These are phyloP conservation scores for Shargacucullia verbasci DNA, from an alignment of 2,888 invertebrate genomes.

Conservation along the genomic window DNA sequence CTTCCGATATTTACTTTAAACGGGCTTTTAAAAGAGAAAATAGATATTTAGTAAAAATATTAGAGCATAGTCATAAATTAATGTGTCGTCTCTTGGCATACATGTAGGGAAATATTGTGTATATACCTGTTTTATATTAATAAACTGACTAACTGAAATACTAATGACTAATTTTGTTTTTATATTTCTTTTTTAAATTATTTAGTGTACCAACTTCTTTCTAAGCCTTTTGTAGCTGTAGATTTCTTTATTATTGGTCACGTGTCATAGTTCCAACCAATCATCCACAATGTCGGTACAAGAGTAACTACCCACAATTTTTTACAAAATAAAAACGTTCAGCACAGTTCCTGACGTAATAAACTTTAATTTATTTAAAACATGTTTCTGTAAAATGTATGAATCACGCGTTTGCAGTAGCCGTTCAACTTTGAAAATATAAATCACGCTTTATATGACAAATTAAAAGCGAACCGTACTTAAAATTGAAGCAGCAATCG, in stretches of 20 bases:
- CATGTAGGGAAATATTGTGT: too few species aligned
- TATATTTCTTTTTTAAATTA: too few species aligned
- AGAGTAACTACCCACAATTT: background rate
- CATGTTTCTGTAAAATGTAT: constrained; percentile 35
- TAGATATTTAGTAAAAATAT: constrained; percentile 19
- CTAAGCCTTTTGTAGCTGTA: too few species aligned
- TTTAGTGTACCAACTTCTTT: too few species aligned
- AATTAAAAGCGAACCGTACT: constrained; percentile 57
- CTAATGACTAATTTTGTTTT: too few species aligned
- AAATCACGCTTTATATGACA: constrained; percentile 59
- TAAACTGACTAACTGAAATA: too few species aligned
- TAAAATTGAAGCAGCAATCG: constrained; percentile 36
- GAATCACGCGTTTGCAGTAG: constrained; percentile 46
- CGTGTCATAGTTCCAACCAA: too few species aligned
- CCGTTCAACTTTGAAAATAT: constrained; percentile 56
- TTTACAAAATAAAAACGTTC: constrained; percentile 18
- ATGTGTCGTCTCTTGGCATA: background rate
- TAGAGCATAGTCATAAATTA: background rate
- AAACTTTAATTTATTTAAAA: constrained; percentile 45
- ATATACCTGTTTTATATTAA: too few species aligned
- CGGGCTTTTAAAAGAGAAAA: constrained; percentile 30
- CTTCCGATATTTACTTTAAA: constrained; percentile 61
- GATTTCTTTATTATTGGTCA: too few species aligned
- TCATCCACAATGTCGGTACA: too few species aligned
- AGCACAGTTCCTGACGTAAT: constrained; percentile 22